These are phyloP conservation scores for Ochropleura leucogaster DNA, from an alignment of 2,888 invertebrate species.

Conservation along the genomic window DNA sequence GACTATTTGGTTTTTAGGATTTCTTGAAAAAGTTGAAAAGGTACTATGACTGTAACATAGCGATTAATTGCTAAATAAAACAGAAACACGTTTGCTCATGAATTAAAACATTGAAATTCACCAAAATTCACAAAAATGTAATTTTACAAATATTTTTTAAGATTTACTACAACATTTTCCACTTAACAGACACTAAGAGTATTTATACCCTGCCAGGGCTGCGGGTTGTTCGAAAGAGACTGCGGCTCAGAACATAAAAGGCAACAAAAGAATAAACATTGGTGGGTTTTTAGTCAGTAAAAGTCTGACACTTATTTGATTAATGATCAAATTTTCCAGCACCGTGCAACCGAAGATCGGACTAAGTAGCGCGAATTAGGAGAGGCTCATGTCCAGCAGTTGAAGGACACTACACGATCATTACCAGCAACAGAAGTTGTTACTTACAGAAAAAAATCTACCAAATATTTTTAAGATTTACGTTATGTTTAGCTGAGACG, in stretches of 20 bases:
- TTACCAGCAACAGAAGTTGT: not conserved
- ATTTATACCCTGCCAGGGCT: not conserved
- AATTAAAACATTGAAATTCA: too few relatives aligned
- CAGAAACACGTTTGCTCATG: too few relatives aligned
- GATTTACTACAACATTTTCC: not conserved
- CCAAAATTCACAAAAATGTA: too few relatives aligned
- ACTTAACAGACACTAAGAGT: not conserved
- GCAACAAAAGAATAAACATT: too few relatives aligned
- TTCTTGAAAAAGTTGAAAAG: not conserved
- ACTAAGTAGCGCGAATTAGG: too few relatives aligned
- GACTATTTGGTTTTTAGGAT: not conserved
- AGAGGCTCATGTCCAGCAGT: too few relatives aligned
- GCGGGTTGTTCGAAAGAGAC: too few relatives aligned
- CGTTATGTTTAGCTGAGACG: not conserved
- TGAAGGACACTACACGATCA: too few relatives aligned
- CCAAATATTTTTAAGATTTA: not conserved
- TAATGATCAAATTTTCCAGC: not conserved
- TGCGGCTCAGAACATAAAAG: too few relatives aligned
- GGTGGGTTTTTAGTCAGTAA: too few relatives aligned
- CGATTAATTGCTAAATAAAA: not conserved
- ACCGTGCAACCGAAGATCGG: too few relatives aligned
- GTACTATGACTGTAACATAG: not conserved
- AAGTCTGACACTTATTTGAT: not conserved
- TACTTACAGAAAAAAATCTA: not conserved
- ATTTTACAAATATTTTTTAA: not conserved